These are phyloP conservation scores for Trigoniulus corallinus DNA, from an alignment of 1,140 invertebrate species.

Conservation along the genomic window DNA sequence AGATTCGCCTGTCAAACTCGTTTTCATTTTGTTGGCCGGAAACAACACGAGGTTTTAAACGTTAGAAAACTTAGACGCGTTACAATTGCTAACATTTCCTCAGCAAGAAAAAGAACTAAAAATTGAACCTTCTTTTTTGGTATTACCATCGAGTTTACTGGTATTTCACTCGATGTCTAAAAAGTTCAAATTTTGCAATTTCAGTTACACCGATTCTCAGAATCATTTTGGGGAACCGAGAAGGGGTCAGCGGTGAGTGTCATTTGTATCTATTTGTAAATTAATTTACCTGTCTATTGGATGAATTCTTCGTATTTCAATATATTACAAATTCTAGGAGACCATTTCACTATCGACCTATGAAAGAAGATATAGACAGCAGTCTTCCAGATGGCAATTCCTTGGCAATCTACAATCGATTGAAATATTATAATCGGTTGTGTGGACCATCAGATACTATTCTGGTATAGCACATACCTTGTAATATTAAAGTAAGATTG, in stretches of 20 bases:
- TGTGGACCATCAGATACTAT: background rate
- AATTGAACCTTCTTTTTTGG: too few species aligned
- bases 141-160: too few species aligned
- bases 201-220: background rate
- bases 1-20: too few species aligned
- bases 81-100: too few species aligned
- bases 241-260: background rate
- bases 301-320: background rate
- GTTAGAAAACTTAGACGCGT: too few species aligned
- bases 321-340: background rate
- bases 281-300: background rate
- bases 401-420: background rate
- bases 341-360: background rate
- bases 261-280: background rate
- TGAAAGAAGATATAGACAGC: background rate
- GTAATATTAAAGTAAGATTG: background rate
- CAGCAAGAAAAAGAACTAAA: too few species aligned
- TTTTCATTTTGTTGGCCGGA: too few species aligned
- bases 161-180: too few species aligned
- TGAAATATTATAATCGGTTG: background rate
- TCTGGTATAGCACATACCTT: background rate
- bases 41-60: too few species aligned
- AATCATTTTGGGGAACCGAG: background rate
- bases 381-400: background rate
- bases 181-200: slow-evolving; percentile 6